Percentiles rank a stretch among this genome's conserved stretches.
Evolutionary conservation across 2,888 invertebrate genomes (phyloP).

Genomic region (Anthoptus insignis): DNA sequence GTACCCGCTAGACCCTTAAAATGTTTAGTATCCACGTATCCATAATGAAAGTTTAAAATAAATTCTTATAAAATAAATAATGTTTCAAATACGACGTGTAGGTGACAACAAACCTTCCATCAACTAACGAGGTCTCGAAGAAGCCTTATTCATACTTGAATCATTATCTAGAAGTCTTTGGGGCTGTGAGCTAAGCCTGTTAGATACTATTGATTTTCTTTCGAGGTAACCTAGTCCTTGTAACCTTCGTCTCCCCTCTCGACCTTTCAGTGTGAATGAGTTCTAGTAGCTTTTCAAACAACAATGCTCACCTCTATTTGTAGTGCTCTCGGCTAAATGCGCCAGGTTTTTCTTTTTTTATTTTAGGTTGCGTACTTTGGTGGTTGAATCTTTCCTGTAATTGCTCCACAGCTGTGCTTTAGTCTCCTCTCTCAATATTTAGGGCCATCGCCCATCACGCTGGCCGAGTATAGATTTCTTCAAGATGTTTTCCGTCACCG

Average conservation of each 20-base stretch:
- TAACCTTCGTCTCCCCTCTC: not conserved
- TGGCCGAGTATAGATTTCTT: no score
- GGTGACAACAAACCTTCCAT: not conserved
- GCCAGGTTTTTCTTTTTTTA: not conserved
- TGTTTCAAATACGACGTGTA: not conserved
- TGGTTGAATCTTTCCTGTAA: not conserved
- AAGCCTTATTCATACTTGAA: constrained; percentile 3
- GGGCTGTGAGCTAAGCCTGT: constrained; percentile 3
- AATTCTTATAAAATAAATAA: not conserved
- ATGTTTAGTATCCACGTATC: no score
- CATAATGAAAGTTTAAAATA: no score
- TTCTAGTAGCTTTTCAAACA: not conserved
- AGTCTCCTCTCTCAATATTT: no score
- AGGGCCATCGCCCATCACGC: no score
- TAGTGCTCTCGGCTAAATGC: constrained; percentile 6
- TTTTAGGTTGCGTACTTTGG: not conserved
- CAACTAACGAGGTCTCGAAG: not conserved
- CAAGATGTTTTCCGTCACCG: no score
- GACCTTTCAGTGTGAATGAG: constrained; percentile 3
- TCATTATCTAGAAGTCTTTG: constrained; percentile 8
- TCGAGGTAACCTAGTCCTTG: constrained; percentile 7
- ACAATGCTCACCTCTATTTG: constrained; percentile 6
- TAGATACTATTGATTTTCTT: constrained; percentile 6
- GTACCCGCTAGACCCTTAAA: no score
- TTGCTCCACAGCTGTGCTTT: no score